Conservation (phyloP, 37 sponge, comb jelly and placozoan species). For the Bolinopsis microptera region DNA sequence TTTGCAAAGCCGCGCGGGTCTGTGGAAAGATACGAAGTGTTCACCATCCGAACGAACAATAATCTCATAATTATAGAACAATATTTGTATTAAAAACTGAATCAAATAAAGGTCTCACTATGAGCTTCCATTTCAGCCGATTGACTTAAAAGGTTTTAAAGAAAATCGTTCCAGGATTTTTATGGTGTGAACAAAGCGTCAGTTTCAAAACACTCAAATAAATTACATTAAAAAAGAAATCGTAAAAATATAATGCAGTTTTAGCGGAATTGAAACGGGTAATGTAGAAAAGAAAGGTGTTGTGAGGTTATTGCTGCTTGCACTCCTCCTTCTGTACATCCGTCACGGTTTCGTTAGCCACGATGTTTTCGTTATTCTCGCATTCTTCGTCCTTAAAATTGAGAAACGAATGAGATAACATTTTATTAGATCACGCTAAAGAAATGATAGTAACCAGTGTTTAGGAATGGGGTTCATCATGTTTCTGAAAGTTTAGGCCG, state of each 20-base stretch:
- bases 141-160: background rate
- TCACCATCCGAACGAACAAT: background rate
- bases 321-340: conserved; percentile 62
- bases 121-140: background rate
- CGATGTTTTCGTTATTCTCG: conserved; percentile 55
- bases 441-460: too few species aligned
- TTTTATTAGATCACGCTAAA: too few species aligned
- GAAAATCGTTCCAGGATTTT: background rate
- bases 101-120: conserved; percentile 22
- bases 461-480: too few species aligned
- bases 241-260: conserved; percentile 18
- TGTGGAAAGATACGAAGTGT: background rate
- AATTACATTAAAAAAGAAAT: conserved; percentile 59
- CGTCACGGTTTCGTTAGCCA: conserved; percentile 60
- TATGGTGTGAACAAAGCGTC: background rate
- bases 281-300: background rate
- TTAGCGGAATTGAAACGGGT: background rate
- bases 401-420: too few species aligned
- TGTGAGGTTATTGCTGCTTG: conserved; percentile 46
- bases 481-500: too few species aligned
- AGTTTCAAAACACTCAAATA: conserved; percentile 30
- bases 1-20: background rate
- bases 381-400: conserved; percentile 22
- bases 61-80: background rate
- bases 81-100: conserved; percentile 55